These are phyloP conservation scores for Autographa gamma DNA, from an alignment of 2,888 invertebrate species.

Conservation along the genomic window DNA sequence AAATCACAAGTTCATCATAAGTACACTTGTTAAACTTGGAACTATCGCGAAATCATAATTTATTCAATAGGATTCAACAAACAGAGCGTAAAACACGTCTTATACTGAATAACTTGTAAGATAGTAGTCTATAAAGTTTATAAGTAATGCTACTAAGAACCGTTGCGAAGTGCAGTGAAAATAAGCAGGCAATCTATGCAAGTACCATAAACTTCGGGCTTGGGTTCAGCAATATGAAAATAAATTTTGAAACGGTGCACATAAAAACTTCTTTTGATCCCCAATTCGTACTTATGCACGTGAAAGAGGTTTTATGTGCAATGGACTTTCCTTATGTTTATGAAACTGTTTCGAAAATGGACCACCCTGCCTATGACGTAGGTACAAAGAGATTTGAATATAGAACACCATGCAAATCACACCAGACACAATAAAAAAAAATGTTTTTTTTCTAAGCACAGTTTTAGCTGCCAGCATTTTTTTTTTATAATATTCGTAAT, in stretches of 20 bases:
- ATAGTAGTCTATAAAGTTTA: constrained; percentile 40
- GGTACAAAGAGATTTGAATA: not conserved
- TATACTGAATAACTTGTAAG: constrained; percentile 33
- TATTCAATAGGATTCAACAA: constrained; percentile 23
- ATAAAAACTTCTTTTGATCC: constrained; percentile 22
- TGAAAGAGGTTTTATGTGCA: not conserved
- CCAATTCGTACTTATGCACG: constrained; percentile 2
- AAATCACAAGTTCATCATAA: constrained; percentile 3
- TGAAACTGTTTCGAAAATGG: not conserved
- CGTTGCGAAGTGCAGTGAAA: constrained; percentile 38
- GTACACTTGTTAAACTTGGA: not conserved
- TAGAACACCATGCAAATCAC: not conserved
- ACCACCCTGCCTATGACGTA: not conserved
- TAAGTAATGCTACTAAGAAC: constrained; percentile 51
- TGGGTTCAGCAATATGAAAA: constrained; percentile 17
- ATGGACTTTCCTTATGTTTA: not conserved
- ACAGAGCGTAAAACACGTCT: constrained; percentile 23
- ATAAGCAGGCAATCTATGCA: constrained; percentile 50
- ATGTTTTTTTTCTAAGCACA: too few species aligned
- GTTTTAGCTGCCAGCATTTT: not conserved
- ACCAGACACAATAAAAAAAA: not conserved
- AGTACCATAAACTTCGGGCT: constrained; percentile 38
- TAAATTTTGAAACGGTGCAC: constrained; percentile 47
- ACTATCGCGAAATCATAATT: not conserved
- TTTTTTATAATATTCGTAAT: not conserved